Evolutionary conservation across 2,113 vertebrate genomes (phyloP).

Genomic region (Sapayoa aenigma): DNA sequence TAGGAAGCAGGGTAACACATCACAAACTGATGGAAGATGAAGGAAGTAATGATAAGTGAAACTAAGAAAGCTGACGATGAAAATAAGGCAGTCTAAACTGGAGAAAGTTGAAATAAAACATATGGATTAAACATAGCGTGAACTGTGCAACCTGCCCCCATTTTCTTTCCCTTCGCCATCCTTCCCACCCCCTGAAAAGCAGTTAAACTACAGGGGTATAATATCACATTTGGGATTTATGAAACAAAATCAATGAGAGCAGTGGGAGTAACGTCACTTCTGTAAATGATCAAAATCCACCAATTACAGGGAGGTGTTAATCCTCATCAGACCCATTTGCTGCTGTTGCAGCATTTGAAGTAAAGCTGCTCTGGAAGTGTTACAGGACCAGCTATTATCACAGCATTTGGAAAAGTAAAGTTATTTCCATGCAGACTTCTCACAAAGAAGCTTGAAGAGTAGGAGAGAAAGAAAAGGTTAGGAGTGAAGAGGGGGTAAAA

Average conservation of each 20-base stretch:
- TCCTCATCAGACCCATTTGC: conserved; percentile 54
- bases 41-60: conserved; percentile 34
- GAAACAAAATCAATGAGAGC: conserved; percentile 58
- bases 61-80: conserved; percentile 15
- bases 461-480: background rate
- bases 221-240: conserved; percentile 58
- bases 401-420: background rate
- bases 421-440: background rate
- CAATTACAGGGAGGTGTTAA: conserved; percentile 65
- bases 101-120: conserved; percentile 47
- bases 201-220: conserved; percentile 42
- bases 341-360: conserved; percentile 41
- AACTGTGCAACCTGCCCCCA: background rate
- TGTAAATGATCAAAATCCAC: conserved; percentile 56
- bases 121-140: background rate
- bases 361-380: conserved; percentile 30
- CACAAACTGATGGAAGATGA: conserved; percentile 29
- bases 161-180: background rate
- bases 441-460: background rate
- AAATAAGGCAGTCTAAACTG: conserved; percentile 53
- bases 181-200: conserved; percentile 43
- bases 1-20: conserved; percentile 11
- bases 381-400: conserved; percentile 12
- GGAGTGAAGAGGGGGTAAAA: background rate
- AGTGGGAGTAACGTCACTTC: conserved; percentile 54